Evolutionary conservation across 1,140 invertebrate genomes (phyloP), one percentile per base, ranked within the genome.

Genomic region (Drosophila lini): DNA sequence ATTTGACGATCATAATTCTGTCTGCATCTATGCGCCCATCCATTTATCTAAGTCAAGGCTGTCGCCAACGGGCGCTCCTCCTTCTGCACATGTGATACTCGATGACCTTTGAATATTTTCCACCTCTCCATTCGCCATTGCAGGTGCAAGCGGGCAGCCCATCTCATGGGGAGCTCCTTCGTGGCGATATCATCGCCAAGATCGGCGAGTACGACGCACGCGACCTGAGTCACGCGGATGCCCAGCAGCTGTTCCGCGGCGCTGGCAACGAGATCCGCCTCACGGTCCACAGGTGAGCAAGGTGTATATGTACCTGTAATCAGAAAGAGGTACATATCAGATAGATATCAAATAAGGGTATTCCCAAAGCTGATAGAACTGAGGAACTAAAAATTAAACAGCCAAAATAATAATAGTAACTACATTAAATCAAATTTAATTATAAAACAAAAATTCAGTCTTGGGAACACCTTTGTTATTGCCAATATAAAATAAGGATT

Each of bases 121-220:
- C 36, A 78, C 44, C 65, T 45, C 47, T 41, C 47, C 19, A 47
- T 36, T 25, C 44, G 4, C 36, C 11, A 28, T 74, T 58, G 55
- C 93, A 95, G 95, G 94, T 95, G 82, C 94, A 94, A 50, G 93
- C 93, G 45, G 94, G 94, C 48, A 94, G 94, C n/a, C 94, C 97
- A 38, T 95, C 97, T 50, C 96, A 97, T 80, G 95, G 96, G 40
- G 95, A 96, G 74, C 94, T 98, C 47, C 94, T 96, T 61, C 94
- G 96, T 67, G 98, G 98, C 80, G 98, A 99, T 93, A 95, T 98
- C 82, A 96, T 99, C 80, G 94, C 96, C 65, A 97, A 97, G 93
- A 96, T 99, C 80, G 96, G 96, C 92, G 96, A 97, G 80, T 97
- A 96, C 92, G 97, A 98, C 93, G 94, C 96, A 57, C 94, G 95